These are phyloP conservation scores for Mermis nigrescens DNA, from an alignment of 2,888 invertebrate species.

Conservation along the genomic window DNA sequence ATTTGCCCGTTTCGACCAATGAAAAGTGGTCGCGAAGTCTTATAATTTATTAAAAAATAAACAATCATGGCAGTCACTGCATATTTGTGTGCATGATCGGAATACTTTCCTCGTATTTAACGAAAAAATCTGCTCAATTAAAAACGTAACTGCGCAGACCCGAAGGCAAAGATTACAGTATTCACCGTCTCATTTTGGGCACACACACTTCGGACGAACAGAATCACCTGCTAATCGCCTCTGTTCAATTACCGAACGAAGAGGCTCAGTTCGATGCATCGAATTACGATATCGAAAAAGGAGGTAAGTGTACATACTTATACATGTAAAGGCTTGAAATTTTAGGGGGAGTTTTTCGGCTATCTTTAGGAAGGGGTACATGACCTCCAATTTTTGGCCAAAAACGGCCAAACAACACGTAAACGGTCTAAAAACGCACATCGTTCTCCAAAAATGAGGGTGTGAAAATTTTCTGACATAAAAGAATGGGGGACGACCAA, in stretches of 20 bases:
- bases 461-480: too few species aligned
- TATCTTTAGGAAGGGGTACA: too few species aligned
- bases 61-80: background rate
- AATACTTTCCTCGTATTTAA: background rate
- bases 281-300: conserved; percentile 96
- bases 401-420: too few species aligned
- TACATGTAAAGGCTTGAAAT: too few species aligned
- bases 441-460: too few species aligned
- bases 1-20: background rate
- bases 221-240: conserved; percentile 90
- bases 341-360: too few species aligned
- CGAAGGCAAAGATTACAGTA: conserved; percentile 91
- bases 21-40: too few species aligned
- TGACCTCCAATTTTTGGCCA: background rate
- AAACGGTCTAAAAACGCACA: too few species aligned
- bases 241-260: conserved; percentile 93
- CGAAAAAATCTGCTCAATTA: conserved; percentile 9
- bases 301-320: conserved; percentile 41
- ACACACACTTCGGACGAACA: conserved; percentile 99
- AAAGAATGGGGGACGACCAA: too few species aligned
- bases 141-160: conserved; percentile 41
- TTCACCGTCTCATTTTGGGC: conserved; percentile 85
- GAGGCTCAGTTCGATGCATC: conserved; percentile 98
- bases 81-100: background rate
- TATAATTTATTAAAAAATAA: too few species aligned